Evolutionary conservation across 92 coral and sea anemone genomes (phyloP), one percentile per base, ranked within the genome.

Genomic region (Nematostella vectensis): DNA sequence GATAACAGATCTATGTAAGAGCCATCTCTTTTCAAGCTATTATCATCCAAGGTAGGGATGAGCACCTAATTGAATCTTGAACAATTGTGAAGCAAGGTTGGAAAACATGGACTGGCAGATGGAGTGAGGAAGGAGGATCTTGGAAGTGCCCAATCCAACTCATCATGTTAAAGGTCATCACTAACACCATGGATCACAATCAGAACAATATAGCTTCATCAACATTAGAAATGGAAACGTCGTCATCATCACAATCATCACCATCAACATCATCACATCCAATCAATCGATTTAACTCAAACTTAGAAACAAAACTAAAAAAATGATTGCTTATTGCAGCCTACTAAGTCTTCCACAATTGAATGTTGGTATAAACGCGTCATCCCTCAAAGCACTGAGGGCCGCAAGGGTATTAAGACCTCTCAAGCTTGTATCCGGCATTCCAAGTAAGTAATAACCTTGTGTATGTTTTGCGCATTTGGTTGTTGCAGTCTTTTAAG

Each of bases 341-440:
- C 66, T 83, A 62, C 69, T 83, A 63, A 83, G 91, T 67, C 79
- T 83, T 31, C 85, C 85, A 44, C 59, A 83, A 27, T 63, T 83
- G 23, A 45, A 58, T 0, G 15, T 72, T 0, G 51, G 21, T 45
- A 68, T 78, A 17, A 54, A 68, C 60, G 87, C 79, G 6, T 80
- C 81, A 37, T 68, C 87, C 30, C 50, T 79, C 63, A 83, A 83
- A 73, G 84, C 94, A 25, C 82, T 83, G 44, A 61, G 91, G 52
- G 93, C 87, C 8, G 87, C 83, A 4, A 65, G 79, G 59, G 75
- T 78, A 20, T 55, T 67, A 45, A 37, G 76, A 61, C 83, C 85
- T 2, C 94, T 78, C 71, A 83, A 83, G 75, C 77, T 83, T 63
- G 87, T 83, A 15, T 83, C 94, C 55, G 94, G 94, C 60, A 78